These are phyloP conservation scores for Bombylius major DNA, from an alignment of 2,888 invertebrate genomes.

Conservation along the genomic window DNA sequence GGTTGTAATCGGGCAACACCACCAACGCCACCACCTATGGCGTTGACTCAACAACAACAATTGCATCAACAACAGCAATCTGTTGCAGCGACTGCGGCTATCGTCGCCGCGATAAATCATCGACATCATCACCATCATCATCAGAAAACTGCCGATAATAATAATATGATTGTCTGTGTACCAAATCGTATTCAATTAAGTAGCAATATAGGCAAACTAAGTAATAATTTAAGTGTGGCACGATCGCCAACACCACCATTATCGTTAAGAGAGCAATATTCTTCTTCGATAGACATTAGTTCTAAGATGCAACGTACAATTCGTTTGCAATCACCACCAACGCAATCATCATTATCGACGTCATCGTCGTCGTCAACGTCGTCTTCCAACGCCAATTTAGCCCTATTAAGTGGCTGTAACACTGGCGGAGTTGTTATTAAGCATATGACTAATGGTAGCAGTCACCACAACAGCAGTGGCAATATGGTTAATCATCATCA, in stretches of 20 bases:
- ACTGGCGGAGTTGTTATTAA: constrained; percentile 11
- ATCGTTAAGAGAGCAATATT: constrained; percentile 13
- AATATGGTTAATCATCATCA: background rate
- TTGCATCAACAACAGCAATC: constrained; percentile 9
- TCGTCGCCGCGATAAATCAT: constrained; percentile 5
- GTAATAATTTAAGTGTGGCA: constrained; percentile 24
- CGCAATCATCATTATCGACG: constrained; percentile 16
- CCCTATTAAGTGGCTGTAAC: constrained; percentile 5
- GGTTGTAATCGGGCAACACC: constrained; percentile 10
- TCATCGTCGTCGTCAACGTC: constrained; percentile 22
- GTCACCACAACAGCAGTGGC: constrained; percentile 21
- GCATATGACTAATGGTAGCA: constrained; percentile 17
- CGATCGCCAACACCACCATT: constrained; percentile 25
- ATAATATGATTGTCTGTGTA: constrained; percentile 15
- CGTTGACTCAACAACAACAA: constrained; percentile 14
- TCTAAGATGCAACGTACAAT: constrained; percentile 6
- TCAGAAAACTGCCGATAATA: constrained; percentile 12
- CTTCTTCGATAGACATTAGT: constrained; percentile 4
- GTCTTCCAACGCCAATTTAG: constrained; percentile 17
- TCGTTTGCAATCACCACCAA: constrained; percentile 17
- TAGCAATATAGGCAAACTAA: constrained; percentile 25
- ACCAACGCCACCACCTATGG: constrained; percentile 13
- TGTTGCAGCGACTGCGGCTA: constrained; percentile 1
- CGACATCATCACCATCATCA: background rate
- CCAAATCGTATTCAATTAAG: constrained; percentile 34